A percentile compares a stretch with the other conserved stretches of the same genome.
phyloP scores from a whole-genome alignment of 2,888 invertebrate species.

The Odontomyia ornata region DNA sequence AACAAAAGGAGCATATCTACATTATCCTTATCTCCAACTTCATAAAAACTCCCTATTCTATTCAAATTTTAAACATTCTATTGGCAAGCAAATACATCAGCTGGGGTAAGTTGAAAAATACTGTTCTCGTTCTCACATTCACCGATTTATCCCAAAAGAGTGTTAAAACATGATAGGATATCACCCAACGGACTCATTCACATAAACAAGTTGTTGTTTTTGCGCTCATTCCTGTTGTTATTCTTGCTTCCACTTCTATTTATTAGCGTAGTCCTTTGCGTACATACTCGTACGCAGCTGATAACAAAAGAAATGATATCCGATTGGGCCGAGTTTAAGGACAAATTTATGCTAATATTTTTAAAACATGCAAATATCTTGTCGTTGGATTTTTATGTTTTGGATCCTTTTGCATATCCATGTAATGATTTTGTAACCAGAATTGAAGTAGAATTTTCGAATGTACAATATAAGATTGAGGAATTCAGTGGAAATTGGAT shows the following conservation, averaged over 20 bases:
- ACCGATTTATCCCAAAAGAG: constrained; percentile 34
- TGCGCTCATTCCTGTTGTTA: background rate
- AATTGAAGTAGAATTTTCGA: too few relatives aligned
- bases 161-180: constrained; percentile 40
- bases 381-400: background rate
- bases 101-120: constrained; percentile 6
- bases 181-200: constrained; percentile 39
- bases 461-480: too few relatives aligned
- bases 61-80: constrained; percentile 5
- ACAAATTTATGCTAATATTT: constrained; percentile 41
- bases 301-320: constrained; percentile 33
- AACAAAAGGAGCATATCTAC: too few relatives aligned
- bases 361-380: constrained; percentile 31
- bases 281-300: background rate
- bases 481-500: too few relatives aligned
- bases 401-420: too few relatives aligned
- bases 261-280: background rate
- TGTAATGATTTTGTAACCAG: too few relatives aligned
- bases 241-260: background rate
- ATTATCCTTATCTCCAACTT: too few relatives aligned
- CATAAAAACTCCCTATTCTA: too few relatives aligned
- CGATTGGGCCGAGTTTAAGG: constrained; percentile 34
- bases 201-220: constrained; percentile 41
- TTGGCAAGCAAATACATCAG: constrained; percentile 32
- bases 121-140: background rate